A percentile compares a stretch with the other conserved stretches of the same genome.
These are phyloP conservation scores for Sipha flava DNA, from an alignment of 1,140 invertebrate species.

Conservation along the genomic window DNA sequence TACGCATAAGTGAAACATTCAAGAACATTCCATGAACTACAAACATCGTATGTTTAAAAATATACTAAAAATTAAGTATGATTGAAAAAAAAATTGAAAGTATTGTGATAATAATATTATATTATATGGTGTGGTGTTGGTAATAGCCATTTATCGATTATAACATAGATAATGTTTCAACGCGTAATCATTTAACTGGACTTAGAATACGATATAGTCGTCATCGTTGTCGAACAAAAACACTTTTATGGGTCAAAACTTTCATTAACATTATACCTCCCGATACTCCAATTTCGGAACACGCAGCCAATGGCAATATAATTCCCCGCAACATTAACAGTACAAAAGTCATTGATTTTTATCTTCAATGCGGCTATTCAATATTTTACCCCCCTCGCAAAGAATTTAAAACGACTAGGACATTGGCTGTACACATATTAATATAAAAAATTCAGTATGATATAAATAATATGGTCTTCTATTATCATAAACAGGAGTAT, in stretches of 20 bases:
- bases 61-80: background rate
- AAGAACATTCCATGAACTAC: background rate
- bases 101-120: background rate
- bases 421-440: background rate
- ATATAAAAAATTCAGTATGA: background rate
- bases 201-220: background rate
- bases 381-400: constrained; percentile 16
- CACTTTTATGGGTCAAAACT: background rate
- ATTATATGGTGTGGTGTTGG: background rate
- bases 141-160: background rate
- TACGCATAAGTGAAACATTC: background rate
- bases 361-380: constrained; percentile 11
- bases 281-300: background rate
- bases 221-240: constrained; percentile 11
- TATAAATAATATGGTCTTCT: background rate
- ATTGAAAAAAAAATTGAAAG: background rate
- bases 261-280: background rate
- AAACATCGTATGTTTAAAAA: background rate
- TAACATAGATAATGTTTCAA: background rate
- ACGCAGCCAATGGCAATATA: background rate
- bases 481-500: no score
- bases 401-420: background rate
- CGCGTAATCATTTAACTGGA: background rate
- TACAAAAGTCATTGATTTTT: background rate
- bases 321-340: no score